Base-by-base conservation (phyloP, 1,140 invertebrate genomes). In the Mya arenaria region DNA sequence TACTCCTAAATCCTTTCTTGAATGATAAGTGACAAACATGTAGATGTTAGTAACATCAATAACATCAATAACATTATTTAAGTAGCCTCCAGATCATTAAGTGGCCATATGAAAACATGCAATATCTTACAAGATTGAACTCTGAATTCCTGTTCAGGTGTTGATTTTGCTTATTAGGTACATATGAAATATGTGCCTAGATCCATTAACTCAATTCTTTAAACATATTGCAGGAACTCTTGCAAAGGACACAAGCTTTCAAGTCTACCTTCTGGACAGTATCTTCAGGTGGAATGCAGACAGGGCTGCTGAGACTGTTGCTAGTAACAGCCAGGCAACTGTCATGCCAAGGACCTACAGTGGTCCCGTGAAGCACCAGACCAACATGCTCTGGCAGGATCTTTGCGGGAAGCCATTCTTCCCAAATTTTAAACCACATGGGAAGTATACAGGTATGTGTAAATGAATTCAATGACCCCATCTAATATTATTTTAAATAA, bases 211-310 rank as follows among this genome's bases (percentile, higher is more conserved):
- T 13, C 19, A 48, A n/a, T 19, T 48, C 19, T 60, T n/a, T n/a
- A n/a, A n/a, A n/a, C n/a, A n/a, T n/a, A 60, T 60, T 83, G 23
- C 28, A 86, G 85, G 85, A 37, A 77, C 78, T 15, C 75, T 82
- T 60, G 75, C 75, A 3, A 84, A 74, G 15, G 85, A 84, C 39
- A 60, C 63, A 15, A 72, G 80, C 44, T 86, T 85, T 52, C 85
- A 86, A 68, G 80, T 83, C 4, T 86, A 75, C 71, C 41, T 86
- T 5, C 25, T 86, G 74, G 78, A 81, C 63, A 83, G 85, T 30
- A 36, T 86, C 23, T 68, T 55, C 41, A 32, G 85, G 15, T 86
- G 85, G 85, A 86, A 86, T 65, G 19, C 41, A 36, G 85, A 86
- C 63, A 52, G 85, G 32, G 32, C 56, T 52, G 36, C 39, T 32